Conservation (phyloP, 23 tunicate species). For the Styela plicata region DNA sequence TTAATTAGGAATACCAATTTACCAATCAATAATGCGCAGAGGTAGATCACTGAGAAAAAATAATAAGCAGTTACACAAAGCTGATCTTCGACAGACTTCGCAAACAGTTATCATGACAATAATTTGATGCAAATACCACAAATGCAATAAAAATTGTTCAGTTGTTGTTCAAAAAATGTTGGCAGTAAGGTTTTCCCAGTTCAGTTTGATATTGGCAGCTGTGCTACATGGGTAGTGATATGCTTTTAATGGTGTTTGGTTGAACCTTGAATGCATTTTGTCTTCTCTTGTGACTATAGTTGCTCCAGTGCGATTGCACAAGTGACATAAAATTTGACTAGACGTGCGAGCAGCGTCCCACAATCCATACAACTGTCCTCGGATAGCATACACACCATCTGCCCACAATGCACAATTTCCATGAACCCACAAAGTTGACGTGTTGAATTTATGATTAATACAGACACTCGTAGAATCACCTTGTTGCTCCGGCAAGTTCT, state of each 20-base stretch:
- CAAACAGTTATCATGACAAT: too few relatives aligned
- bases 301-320: conserved; percentile 27
- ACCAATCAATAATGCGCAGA: too few relatives aligned
- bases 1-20: too few relatives aligned
- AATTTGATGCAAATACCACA: too few relatives aligned
- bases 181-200: conserved; percentile 21
- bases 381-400: conserved; percentile 40
- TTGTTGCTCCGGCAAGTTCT: background rate
- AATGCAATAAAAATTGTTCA: too few relatives aligned
- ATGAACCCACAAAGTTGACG: conserved; percentile 43
- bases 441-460: conserved; percentile 39
- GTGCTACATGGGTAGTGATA: conserved; percentile 22
- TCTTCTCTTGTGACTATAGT: conserved; percentile 13
- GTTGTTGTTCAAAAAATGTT: too few relatives aligned
- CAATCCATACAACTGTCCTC: conserved; percentile 42
- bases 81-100: too few relatives aligned
- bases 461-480: conserved; percentile 24
- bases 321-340: background rate
- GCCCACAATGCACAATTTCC: conserved; percentile 70
- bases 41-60: too few relatives aligned
- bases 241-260: conserved; percentile 7
- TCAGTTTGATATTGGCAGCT: background rate
- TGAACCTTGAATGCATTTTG: background rate
- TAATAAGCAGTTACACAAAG: too few relatives aligned
- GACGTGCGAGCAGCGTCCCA: conserved; percentile 18